Percentiles rank a stretch among this genome's conserved stretches.
Evolutionary conservation across 2,797 vertebrate species (phyloP).

Genomic region (Rallus crepitans): DNA sequence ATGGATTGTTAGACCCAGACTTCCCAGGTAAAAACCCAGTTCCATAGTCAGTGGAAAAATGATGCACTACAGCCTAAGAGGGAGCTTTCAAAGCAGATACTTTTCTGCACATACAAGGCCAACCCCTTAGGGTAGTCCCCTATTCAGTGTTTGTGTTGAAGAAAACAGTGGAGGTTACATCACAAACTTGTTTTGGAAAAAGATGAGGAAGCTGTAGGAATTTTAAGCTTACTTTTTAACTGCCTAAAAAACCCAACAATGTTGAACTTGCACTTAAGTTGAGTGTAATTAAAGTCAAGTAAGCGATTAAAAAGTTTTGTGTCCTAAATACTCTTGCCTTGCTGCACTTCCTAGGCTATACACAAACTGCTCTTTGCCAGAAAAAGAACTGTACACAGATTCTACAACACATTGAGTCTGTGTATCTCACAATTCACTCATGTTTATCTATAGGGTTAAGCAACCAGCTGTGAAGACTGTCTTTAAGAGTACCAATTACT

Average conservation of each 20-base stretch:
- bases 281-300: conserved; percentile 1
- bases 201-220: not conserved
- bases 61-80: too few relatives aligned
- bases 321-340: not conserved
- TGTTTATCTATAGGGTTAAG: conserved; percentile 16
- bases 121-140: not conserved
- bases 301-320: conserved; percentile 4
- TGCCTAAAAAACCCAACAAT: not conserved
- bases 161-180: not conserved
- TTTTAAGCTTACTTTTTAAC: not conserved
- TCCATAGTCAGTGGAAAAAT: not conserved
- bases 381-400: conserved; percentile 17
- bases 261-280: not conserved
- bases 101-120: not conserved
- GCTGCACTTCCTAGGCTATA: not conserved
- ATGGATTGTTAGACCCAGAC: not conserved
- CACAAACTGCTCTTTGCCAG: not conserved
- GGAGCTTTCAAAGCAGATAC: not conserved
- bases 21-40: not conserved
- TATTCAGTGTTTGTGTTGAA: not conserved
- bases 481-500: not conserved
- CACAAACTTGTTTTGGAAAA: conserved; percentile 2
- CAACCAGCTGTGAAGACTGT: not conserved
- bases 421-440: not conserved
- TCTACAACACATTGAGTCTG: not conserved